Evolutionary conservation across 1,140 invertebrate species (phyloP), one percentile per base, ranked within the genome.

Genomic region (Meteorus sp.): DNA sequence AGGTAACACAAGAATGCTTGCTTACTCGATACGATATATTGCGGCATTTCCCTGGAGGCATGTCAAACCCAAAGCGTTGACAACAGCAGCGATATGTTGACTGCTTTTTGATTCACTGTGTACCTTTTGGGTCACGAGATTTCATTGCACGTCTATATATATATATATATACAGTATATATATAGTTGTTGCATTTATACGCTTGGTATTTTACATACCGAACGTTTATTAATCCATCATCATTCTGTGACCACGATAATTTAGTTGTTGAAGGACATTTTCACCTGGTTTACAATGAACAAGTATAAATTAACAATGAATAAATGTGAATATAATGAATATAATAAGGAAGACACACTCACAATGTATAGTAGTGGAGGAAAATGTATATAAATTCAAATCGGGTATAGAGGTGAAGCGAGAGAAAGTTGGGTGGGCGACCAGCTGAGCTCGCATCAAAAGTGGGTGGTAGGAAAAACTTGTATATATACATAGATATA

Each of bases 91-190:
- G 0, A 8, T 23, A 48, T 27, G 52, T 22, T 31, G 37, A 35
- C 59, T 35, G 55, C 22, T 35, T 60, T 60, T 60, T 55, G 41
- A 60, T 55, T 58, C 29, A 37, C 31, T 41, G 19, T n/a, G n/a
- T n/a, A n/a, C n/a, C 39, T 60, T 55, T 52, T 60, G 59, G 59
- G 59, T 60, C 52, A 60, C 51, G 59, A 55, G 51, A 60, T 31
- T 53, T n/a, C n/a, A n/a, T n/a, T 33, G 51, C 51, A 37, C 51
- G 51, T 53, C 31, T 39, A 39, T 39, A 39, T 8, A 7, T 4
- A 7, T 39, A 13, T 13, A 39, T n/a, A n/a, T n/a, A n/a, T n/a
- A n/a, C n/a, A n/a, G n/a, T n/a, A n/a, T n/a, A n/a, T n/a, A n/a
- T n/a, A n/a, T n/a, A n/a, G n/a, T n/a, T n/a, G n/a, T n/a, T n/a